Evolutionary conservation across 1,140 invertebrate genomes (phyloP), one percentile per base, ranked within the genome.

Genomic region (Anadara kagoshimensis): DNA sequence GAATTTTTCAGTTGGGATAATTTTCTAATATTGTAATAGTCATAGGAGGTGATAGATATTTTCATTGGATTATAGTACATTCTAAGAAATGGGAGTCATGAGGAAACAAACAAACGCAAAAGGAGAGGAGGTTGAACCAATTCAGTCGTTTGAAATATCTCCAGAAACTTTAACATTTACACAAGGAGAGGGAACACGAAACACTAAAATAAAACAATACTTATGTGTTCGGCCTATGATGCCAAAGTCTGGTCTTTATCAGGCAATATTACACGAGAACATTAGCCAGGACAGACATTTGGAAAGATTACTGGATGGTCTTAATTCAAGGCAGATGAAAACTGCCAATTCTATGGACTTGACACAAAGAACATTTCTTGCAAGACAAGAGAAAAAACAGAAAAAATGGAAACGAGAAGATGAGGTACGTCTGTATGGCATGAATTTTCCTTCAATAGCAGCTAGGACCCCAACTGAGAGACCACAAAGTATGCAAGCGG

Each of bases 141-240:
- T 51, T n/a, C 36, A 51, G 10, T 49, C 62, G 1, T 57, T 72
- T 64, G 69, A 75, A 45, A 70, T 78, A 26, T 73, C 63, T 16
- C 29, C 61, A 1, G 67, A 74, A 41, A 24, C 56, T 16, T 64
- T 69, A 18, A 24, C 59, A 14, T 72, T 59, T 22, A 64, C 63
- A 7, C 64, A 64, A 56, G 67, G 70, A 8, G 63, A 61, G 16
- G 65, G 64, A 45, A 59, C 79, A 0, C 71, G 73, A 44, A 83
- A 81, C 61, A 83, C 79, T 20, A 76, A 81, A 64, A 76, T 83
- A 54, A 83, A 80, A 64, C 80, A 84, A 61, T 78, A 81, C 54
- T 49, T 81, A 49, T 79, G 80, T 66, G 80, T 83, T 22, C 76
- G 77, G 24, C 75, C 82, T 69, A 72, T 76, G 18, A 67, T 84